Conservation (phyloP, 2,888 invertebrate species). For the Muschampia staudingeri region DNA sequence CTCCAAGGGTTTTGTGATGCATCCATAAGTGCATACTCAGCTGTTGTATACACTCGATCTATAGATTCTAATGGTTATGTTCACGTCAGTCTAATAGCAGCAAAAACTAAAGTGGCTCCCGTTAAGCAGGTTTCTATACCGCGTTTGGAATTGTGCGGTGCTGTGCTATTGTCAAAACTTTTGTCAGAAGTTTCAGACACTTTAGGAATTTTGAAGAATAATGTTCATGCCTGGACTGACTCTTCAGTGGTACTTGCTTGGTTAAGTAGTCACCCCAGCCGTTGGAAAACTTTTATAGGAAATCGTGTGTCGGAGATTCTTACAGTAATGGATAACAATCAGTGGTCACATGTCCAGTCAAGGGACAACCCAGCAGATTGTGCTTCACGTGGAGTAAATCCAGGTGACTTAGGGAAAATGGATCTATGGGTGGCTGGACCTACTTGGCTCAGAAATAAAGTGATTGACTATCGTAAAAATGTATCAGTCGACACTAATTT, state of each 20-base stretch:
- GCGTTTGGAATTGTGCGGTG: constrained; percentile 65
- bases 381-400: constrained; percentile 63
- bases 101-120: constrained; percentile 54
- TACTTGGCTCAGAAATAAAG: constrained; percentile 18
- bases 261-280: constrained; percentile 55
- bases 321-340: constrained; percentile 41
- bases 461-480: background rate
- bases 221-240: constrained; percentile 60
- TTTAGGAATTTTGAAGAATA: constrained; percentile 32
- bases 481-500: background rate
- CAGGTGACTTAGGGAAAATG: constrained; percentile 21
- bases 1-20: constrained; percentile 56
- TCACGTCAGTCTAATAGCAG: constrained; percentile 34
- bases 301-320: constrained; percentile 68
- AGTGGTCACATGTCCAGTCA: constrained; percentile 66
- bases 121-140: constrained; percentile 54
- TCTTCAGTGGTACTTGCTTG: constrained; percentile 42
- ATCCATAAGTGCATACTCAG: constrained; percentile 51
- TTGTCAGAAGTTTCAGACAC: constrained; percentile 46
- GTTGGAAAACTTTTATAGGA: constrained; percentile 67
- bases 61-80: constrained; percentile 35
- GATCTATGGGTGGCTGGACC: background rate
- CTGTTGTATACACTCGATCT: constrained; percentile 44
- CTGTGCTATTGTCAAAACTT: constrained; percentile 54
- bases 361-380: constrained; percentile 67